phyloP scores from a whole-genome alignment of 2,113 vertebrate species.

The Ceyx melanurus region DNA sequence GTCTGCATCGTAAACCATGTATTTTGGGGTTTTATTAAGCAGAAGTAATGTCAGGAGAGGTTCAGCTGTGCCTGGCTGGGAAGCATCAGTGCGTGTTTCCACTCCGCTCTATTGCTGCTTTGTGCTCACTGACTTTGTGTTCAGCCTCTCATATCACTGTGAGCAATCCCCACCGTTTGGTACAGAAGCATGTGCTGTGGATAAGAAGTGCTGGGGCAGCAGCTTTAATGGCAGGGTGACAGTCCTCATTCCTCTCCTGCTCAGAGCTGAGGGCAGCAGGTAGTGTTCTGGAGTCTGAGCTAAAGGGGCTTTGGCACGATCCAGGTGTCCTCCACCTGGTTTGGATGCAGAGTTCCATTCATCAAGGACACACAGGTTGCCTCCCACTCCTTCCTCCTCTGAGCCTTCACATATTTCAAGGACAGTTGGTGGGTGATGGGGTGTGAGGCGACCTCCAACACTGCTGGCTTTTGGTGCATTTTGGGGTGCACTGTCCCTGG shows the following conservation, averaged over 20 bases:
- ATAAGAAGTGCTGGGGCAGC: neutral
- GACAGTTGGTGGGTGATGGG: neutral
- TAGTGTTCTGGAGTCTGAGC: neutral
- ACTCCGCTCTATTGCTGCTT: neutral
- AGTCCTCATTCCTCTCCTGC: neutral
- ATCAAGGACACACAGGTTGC: neutral
- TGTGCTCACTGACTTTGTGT: neutral
- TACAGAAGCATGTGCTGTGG: neutral
- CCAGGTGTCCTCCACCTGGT: neutral
- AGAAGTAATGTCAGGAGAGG: neutral
- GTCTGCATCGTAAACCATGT: neutral
- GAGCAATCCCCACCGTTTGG: neutral
- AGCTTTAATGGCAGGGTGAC: neutral
- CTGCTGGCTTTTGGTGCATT: neutral
- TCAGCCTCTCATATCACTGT: neutral
- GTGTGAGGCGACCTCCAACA: neutral
- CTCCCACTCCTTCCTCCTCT: neutral
- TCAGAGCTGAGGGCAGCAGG: neutral
- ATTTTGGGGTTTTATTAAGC: neutral
- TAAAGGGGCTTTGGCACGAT: neutral
- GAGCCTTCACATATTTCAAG: fast-evolving
- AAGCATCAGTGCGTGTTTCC: neutral
- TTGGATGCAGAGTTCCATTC: neutral
- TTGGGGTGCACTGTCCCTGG: neutral
- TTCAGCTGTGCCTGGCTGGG: neutral